phyloP scores from a whole-genome alignment of 2,888 invertebrate genomes.

The Latheticus oryzae region DNA sequence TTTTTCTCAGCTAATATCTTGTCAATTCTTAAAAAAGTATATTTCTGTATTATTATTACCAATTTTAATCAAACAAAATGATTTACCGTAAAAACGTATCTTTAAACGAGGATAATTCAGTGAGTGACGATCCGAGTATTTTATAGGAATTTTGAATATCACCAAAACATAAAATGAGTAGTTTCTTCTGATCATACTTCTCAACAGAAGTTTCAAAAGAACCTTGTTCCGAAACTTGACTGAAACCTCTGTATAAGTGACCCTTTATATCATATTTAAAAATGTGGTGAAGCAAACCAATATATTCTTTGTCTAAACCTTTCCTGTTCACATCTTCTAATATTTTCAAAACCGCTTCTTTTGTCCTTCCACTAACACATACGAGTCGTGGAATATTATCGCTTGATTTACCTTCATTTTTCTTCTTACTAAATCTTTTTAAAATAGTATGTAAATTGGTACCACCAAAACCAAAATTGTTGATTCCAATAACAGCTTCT shows the following conservation, averaged over 20 bases:
- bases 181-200: too few relatives aligned
- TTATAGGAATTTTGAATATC: too few relatives aligned
- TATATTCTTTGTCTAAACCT: constrained; percentile 22
- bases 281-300: constrained; percentile 30
- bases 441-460: constrained; percentile 68
- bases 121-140: too few relatives aligned
- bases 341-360: constrained; percentile 12
- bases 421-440: constrained; percentile 18
- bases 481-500: constrained; percentile 66
- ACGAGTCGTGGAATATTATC: constrained; percentile 72
- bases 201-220: constrained; percentile 1
- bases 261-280: constrained; percentile 12
- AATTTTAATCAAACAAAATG: not conserved
- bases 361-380: constrained; percentile 79
- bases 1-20: not conserved
- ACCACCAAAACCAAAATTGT: constrained; percentile 78
- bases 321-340: constrained; percentile 14
- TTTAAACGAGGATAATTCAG: too few relatives aligned
- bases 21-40: too few relatives aligned
- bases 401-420: not conserved
- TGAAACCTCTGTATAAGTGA: constrained; percentile 48
- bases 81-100: not conserved
- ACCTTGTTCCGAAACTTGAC: constrained; percentile 62
- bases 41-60: too few relatives aligned
- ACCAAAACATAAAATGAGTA: too few relatives aligned